phyloP scores from a whole-genome alignment of 2,888 invertebrate species.

The Leucophenga montana region DNA sequence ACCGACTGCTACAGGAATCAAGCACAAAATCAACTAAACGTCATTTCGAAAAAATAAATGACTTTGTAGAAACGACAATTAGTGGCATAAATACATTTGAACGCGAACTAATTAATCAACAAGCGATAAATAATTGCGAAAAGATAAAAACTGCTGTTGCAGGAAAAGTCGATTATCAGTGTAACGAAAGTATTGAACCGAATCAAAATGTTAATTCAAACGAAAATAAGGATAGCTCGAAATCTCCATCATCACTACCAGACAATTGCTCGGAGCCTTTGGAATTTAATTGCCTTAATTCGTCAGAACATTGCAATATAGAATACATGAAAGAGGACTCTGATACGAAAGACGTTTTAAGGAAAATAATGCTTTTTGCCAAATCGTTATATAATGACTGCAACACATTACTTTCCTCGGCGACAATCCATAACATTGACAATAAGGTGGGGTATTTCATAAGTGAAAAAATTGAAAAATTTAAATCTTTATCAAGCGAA shows the following conservation, averaged over 20 bases:
- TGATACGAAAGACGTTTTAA: not conserved
- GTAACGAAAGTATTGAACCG: too few relatives aligned
- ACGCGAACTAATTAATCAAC: slow-evolving; percentile 14
- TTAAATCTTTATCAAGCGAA: slow-evolving; percentile 41
- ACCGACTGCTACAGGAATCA: slow-evolving; percentile 43
- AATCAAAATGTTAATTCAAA: not conserved
- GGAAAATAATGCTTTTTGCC: slow-evolving; percentile 43
- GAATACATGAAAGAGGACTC: not conserved
- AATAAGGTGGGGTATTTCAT: slow-evolving; percentile 54
- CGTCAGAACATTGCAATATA: not conserved
- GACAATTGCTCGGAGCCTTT: slow-evolving; percentile 57
- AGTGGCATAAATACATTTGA: slow-evolving; percentile 41
- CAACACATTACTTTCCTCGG: slow-evolving; percentile 31
- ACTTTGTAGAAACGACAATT: slow-evolving; percentile 52
- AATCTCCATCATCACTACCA: slow-evolving; percentile 15
- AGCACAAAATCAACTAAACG: not conserved
- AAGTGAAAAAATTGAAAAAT: slow-evolving; percentile 46
- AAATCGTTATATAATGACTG: slow-evolving; percentile 58
- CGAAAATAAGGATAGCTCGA: not conserved
- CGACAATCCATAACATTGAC: slow-evolving; percentile 43
- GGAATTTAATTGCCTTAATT: slow-evolving; percentile 41
- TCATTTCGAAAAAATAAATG: slow-evolving; percentile 30
- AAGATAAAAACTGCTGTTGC: slow-evolving; percentile 12
- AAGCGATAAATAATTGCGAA: not conserved
- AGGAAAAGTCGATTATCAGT: too few relatives aligned